Percentiles rank a stretch among this genome's conserved stretches.
phyloP scores from a whole-genome alignment of 2,888 invertebrate genomes.

The Tribolium freemani region DNA sequence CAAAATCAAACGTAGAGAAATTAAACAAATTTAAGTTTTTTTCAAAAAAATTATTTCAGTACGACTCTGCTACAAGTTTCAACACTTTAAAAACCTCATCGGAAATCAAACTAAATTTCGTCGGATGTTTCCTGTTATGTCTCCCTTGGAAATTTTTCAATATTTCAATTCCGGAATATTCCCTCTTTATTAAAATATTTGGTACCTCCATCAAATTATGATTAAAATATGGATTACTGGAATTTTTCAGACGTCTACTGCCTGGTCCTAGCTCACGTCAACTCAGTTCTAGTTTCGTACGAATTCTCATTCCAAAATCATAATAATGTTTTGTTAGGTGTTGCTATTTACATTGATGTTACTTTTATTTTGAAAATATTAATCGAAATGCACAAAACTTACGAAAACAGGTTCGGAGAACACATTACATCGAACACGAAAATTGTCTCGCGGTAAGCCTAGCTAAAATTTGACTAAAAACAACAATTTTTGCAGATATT shows the following conservation, averaged over 20 bases:
- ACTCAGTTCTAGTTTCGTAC: constrained; percentile 69
- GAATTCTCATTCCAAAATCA: constrained; percentile 70
- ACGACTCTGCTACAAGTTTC: neutral
- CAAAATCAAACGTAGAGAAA: neutral
- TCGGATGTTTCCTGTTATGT: constrained; percentile 1
- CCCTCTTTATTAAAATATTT: constrained; percentile 1
- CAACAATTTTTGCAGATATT: constrained; percentile 64
- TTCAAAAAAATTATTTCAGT: neutral
- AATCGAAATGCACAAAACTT: constrained; percentile 69
- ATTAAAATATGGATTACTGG: constrained; percentile 40
- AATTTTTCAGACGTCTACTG: constrained; percentile 66
- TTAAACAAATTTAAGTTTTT: neutral
- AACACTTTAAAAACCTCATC: neutral
- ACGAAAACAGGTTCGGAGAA: constrained; percentile 70
- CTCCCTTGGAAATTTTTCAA: constrained; percentile 24
- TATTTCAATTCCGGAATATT: constrained; percentile 1
- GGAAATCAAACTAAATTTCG: constrained; percentile 1
- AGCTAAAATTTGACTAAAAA: neutral
- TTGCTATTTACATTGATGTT: constrained; percentile 65
- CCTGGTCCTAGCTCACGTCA: constrained; percentile 67
- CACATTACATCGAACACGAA: constrained; percentile 62
- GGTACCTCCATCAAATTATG: neutral
- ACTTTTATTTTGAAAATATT: constrained; percentile 69
- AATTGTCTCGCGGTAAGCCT: constrained; percentile 33
- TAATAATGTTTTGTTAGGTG: constrained; percentile 63